Percentiles rank a stretch among this genome's conserved stretches.
Conservation (phyloP, 2,888 invertebrate genomes). For the Lordiphosa andalusiaca region DNA sequence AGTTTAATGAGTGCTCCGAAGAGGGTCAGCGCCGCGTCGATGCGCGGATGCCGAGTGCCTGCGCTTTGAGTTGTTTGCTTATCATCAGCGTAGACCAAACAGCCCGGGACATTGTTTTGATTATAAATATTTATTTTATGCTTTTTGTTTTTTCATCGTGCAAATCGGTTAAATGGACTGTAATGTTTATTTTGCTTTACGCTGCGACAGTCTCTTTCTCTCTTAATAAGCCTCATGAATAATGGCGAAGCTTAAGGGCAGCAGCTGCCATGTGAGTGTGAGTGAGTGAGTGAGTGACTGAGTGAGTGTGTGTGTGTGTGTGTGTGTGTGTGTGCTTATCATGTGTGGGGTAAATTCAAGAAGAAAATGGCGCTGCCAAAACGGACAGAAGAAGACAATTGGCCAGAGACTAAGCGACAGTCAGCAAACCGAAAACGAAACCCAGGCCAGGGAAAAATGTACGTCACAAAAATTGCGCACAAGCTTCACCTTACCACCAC, state of each 20-base stretch:
- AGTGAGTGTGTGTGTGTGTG: constrained; percentile 21
- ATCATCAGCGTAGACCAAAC: constrained; percentile 55
- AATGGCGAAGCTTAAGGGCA: constrained; percentile 43
- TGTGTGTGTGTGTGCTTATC: constrained; percentile 8
- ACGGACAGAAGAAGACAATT: constrained; percentile 8
- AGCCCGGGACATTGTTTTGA: constrained; percentile 62
- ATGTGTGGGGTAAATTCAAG: background rate
- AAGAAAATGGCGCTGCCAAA: constrained; percentile 27
- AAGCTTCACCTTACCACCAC: constrained; percentile 26
- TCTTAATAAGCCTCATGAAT: constrained; percentile 63
- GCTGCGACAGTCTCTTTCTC: constrained; percentile 39
- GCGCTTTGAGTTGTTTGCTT: constrained; percentile 53
- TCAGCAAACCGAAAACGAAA: too few species aligned
- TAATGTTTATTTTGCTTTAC: constrained; percentile 57
- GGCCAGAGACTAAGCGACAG: constrained; percentile 1
- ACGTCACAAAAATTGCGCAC: constrained; percentile 57
- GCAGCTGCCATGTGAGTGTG: constrained; percentile 18
- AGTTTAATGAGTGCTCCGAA: constrained; percentile 50
- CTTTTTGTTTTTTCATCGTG: constrained; percentile 21
- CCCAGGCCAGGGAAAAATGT: constrained; percentile 18
- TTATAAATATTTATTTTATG: constrained; percentile 68
- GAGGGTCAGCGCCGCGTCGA: constrained; percentile 4
- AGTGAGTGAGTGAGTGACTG: too few species aligned
- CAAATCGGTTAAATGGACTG: constrained; percentile 74
- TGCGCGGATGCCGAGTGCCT: constrained; percentile 12